Percentiles rank a stretch among this genome's conserved stretches.
Evolutionary conservation across 1,140 invertebrate genomes (phyloP).

Genomic region (Bombus polaris): DNA sequence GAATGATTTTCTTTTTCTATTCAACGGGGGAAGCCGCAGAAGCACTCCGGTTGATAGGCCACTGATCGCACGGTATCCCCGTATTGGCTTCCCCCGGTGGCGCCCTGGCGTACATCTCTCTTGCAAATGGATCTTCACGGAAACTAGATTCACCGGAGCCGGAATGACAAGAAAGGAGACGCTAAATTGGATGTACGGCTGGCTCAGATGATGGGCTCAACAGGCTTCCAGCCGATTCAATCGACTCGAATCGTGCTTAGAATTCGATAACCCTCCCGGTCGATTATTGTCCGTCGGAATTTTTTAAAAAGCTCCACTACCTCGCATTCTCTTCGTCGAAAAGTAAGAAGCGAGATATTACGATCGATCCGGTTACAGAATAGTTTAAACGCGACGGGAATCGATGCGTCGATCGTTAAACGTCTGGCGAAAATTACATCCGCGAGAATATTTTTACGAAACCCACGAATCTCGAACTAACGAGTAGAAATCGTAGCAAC

Average conservation of each 20-base stretch:
- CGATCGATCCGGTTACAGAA: neutral
- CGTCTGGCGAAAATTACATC: neutral
- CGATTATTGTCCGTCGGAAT: neutral
- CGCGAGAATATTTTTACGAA: too few species aligned
- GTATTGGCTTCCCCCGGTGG: conserved; percentile 22
- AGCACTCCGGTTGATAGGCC: conserved; percentile 47
- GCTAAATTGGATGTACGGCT: conserved; percentile 7
- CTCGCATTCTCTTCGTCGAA: neutral
- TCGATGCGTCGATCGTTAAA: neutral
- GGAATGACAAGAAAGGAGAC: conserved; percentile 17
- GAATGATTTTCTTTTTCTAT: conserved; percentile 37
- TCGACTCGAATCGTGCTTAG: neutral
- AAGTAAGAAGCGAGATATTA: neutral
- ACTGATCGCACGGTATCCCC: conserved; percentile 31
- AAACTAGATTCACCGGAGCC: neutral
- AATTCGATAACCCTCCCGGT: neutral
- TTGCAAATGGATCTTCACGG: conserved; percentile 40
- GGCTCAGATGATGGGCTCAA: neutral
- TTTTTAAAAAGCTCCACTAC: neutral
- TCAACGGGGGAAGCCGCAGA: conserved; percentile 31
- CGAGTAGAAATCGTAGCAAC: too few species aligned
- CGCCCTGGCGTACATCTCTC: conserved; percentile 16
- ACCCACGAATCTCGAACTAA: too few species aligned
- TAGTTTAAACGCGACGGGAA: neutral
- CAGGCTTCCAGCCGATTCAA: conserved; percentile 21